Evolutionary conservation across 2,797 vertebrate genomes (phyloP).

Genomic region (Ceryle rudis): DNA sequence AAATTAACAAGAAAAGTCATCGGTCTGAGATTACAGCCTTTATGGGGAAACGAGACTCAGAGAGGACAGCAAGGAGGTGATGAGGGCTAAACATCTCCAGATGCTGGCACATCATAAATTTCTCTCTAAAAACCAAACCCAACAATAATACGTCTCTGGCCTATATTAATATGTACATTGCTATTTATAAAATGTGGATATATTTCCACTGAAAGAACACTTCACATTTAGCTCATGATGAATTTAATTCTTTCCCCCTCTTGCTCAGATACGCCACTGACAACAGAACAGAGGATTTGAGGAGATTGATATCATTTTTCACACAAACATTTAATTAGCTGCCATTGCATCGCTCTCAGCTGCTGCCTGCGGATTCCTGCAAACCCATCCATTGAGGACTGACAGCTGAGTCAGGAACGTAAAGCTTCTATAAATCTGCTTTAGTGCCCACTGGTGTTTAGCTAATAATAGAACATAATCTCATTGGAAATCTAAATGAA

Average conservation of each 20-base stretch:
- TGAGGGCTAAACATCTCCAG: background rate
- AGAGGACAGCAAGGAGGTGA: background rate
- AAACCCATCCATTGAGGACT: background rate
- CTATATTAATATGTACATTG: background rate
- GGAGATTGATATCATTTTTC: background rate
- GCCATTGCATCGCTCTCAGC: background rate
- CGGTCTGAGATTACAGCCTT: background rate
- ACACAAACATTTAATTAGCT: conserved; percentile 1
- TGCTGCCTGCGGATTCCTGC: background rate
- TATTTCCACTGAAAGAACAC: background rate
- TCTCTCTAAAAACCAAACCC: background rate
- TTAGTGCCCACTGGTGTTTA: background rate
- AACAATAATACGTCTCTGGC: background rate
- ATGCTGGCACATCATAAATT: background rate
- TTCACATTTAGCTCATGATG: background rate
- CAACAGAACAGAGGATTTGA: background rate
- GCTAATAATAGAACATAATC: background rate
- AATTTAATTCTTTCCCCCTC: background rate
- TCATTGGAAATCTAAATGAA: background rate
- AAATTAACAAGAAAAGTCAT: background rate
- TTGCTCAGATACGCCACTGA: background rate
- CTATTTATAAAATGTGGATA: background rate
- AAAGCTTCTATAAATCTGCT: background rate
- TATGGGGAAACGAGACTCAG: fast-evolving
- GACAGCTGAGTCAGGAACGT: background rate